phyloP scores from a whole-genome alignment of 2,113 vertebrate genomes.

The Oxyura jamaicensis region DNA sequence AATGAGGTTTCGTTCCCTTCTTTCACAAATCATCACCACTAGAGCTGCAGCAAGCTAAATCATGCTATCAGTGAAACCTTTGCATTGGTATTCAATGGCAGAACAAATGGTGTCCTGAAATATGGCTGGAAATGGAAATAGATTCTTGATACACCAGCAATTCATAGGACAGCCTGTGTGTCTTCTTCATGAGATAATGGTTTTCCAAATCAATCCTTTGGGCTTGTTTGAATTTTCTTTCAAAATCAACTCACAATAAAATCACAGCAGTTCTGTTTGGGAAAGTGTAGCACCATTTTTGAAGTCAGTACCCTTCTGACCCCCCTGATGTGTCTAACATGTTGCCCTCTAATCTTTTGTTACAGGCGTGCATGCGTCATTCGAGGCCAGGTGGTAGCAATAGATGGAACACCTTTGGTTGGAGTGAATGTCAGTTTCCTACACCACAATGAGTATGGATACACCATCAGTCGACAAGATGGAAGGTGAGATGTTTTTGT shows the following conservation, averaged over 20 bases:
- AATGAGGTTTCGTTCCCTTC: conserved; percentile 9
- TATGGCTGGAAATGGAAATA: background rate
- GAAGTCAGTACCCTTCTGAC: background rate
- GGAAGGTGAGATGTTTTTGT: conserved; percentile 83
- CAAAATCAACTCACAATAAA: background rate
- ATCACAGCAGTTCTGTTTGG: background rate
- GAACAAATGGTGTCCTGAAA: background rate
- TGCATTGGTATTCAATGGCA: background rate
- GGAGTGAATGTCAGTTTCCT: conserved; percentile 97
- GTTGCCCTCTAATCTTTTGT: background rate
- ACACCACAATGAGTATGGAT: conserved; percentile 92
- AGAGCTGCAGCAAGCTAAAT: conserved; percentile 7
- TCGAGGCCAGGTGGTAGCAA: conserved; percentile 88
- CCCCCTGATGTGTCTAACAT: background rate
- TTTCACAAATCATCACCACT: conserved; percentile 11
- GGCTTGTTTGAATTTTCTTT: background rate
- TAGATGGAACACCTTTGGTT: conserved; percentile 92
- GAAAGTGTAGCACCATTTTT: background rate
- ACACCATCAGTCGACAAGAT: conserved; percentile 95
- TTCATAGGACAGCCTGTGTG: background rate
- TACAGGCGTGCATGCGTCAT: conserved; percentile 91
- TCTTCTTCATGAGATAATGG: background rate
- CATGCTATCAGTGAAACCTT: background rate
- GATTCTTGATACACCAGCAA: background rate
- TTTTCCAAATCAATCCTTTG: background rate